Percentiles rank a stretch among this genome's conserved stretches.
Evolutionary conservation across 2,888 invertebrate species (phyloP).

Genomic region (Netelia inedita): DNA sequence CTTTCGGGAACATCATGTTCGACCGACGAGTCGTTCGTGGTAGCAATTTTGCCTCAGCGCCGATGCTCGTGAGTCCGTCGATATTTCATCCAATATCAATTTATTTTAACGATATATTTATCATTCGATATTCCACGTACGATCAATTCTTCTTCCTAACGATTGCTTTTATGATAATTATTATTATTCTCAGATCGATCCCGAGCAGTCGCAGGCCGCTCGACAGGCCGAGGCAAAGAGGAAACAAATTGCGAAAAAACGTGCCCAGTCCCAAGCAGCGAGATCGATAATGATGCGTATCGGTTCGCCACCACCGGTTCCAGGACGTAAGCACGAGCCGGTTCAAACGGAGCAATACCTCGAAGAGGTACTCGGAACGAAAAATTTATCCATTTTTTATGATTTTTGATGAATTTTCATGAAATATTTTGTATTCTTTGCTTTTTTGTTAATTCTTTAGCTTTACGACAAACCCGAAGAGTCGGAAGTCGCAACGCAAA

Average conservation of each 20-base stretch:
- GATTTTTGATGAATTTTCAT: background rate
- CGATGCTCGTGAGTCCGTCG: constrained; percentile 80
- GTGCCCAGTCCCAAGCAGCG: constrained; percentile 88
- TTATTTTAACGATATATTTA: constrained; percentile 19
- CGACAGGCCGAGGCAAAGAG: constrained; percentile 89
- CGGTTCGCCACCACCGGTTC: constrained; percentile 92
- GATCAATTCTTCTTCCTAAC: background rate
- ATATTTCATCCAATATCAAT: constrained; percentile 1
- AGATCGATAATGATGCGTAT: constrained; percentile 86
- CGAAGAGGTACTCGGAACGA: constrained; percentile 89
- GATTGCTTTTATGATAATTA: background rate
- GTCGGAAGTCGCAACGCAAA: constrained; percentile 93
- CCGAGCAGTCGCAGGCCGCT: constrained; percentile 86
- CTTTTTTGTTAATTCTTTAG: constrained; percentile 79
- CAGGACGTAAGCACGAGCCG: constrained; percentile 93
- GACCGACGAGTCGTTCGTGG: constrained; percentile 95
- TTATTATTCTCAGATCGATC: constrained; percentile 81
- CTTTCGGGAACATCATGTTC: constrained; percentile 95
- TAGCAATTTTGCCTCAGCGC: constrained; percentile 89
- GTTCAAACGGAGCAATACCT: constrained; percentile 96
- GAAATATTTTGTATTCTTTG: background rate
- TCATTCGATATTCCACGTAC: constrained; percentile 22
- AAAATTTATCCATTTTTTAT: background rate
- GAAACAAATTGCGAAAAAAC: constrained; percentile 91
- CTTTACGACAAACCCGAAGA: constrained; percentile 91